Conservation (phyloP, 2,888 invertebrate species). For the Sericinus montela region DNA sequence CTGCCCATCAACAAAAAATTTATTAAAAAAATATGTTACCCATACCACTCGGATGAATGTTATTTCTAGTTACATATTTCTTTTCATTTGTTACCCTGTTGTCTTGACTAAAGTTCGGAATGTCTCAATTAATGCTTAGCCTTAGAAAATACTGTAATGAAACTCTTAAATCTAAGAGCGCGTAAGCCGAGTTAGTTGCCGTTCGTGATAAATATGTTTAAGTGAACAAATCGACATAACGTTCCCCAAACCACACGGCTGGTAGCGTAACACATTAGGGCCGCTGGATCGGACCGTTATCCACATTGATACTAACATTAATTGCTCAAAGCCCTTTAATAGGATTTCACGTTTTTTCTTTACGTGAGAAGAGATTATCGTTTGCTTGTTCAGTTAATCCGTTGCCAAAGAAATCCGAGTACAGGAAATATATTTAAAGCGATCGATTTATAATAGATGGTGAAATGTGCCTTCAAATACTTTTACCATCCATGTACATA, state of each 20-base stretch:
- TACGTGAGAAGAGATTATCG: conserved; percentile 67
- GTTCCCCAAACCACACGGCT: conserved; percentile 52
- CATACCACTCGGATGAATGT: conserved; percentile 18
- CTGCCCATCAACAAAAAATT: no score
- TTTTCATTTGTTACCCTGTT: conserved; percentile 51
- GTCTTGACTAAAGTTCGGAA: conserved; percentile 49
- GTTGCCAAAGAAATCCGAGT: conserved; percentile 24
- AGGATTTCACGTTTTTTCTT: conserved; percentile 63
- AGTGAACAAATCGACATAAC: conserved; percentile 58
- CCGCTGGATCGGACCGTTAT: conserved; percentile 34
- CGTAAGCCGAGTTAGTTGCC: conserved; percentile 72
- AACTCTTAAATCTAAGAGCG: conserved; percentile 60
- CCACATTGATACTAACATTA: conserved; percentile 53
- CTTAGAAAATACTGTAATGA: conserved; percentile 73
- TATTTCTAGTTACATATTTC: conserved; percentile 48
- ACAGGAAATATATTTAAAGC: not conserved
- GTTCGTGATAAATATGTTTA: conserved; percentile 71
- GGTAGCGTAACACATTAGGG: conserved; percentile 25
- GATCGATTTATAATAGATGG: not conserved
- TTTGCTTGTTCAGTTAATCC: conserved; percentile 66
- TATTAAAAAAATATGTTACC: no score
- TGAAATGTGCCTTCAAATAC: not conserved
- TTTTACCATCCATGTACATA: not conserved
- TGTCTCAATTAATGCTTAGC: conserved; percentile 77
- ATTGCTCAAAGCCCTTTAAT: conserved; percentile 56